These are phyloP conservation scores for Triops cancriformis DNA, from an alignment of 1,140 invertebrate species.

Conservation along the genomic window DNA sequence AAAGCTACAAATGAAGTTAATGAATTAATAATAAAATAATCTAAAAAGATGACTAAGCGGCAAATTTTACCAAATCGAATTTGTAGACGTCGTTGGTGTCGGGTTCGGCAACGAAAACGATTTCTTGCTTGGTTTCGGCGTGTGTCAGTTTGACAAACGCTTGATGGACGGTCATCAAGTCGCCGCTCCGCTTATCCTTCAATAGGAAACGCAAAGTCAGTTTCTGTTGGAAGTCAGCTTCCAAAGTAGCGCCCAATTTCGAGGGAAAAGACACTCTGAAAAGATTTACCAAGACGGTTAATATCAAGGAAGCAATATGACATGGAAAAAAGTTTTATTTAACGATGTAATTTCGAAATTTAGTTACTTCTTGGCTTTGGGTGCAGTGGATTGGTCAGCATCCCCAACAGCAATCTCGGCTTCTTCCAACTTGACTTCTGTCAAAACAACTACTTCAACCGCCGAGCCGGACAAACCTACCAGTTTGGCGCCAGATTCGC, in stretches of 20 bases:
- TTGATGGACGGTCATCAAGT: constrained; percentile 74
- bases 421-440: constrained; percentile 58
- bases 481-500: constrained; percentile 43
- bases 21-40: too few species aligned
- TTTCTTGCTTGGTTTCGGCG: constrained; percentile 60
- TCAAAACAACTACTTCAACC: constrained; percentile 62
- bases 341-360: too few species aligned
- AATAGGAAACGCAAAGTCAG: constrained; percentile 72
- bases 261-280: constrained; percentile 27
- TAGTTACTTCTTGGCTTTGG: constrained; percentile 57
- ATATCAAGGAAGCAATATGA: background rate
- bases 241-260: constrained; percentile 40
- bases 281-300: background rate
- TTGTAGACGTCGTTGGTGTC: constrained; percentile 74
- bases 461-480: constrained; percentile 49
- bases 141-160: constrained; percentile 75
- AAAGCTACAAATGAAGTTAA: too few species aligned
- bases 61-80: constrained; percentile 69
- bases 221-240: constrained; percentile 83
- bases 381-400: constrained; percentile 72
- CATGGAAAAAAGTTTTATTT: too few species aligned
- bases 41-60: too few species aligned
- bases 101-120: constrained; percentile 87
- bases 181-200: constrained; percentile 58
- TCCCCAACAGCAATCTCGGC: constrained; percentile 84